These are phyloP conservation scores for Ormia ochracea DNA, from an alignment of 2,888 invertebrate genomes.

Conservation along the genomic window DNA sequence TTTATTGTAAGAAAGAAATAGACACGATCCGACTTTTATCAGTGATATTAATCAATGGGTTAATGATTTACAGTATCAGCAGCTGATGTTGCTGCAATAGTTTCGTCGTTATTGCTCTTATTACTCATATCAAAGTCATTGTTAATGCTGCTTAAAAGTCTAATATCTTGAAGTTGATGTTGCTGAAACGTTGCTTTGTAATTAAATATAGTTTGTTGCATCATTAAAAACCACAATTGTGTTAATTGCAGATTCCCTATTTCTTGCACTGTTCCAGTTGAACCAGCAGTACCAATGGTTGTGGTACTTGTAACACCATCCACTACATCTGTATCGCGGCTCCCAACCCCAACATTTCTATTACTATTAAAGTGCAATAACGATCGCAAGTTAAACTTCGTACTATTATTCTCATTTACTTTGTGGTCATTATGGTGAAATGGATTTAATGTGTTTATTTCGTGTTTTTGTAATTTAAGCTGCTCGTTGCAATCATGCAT, in stretches of 20 bases:
- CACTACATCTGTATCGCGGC: neutral
- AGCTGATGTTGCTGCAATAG: slow-evolving; percentile 61
- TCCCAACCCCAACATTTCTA: neutral
- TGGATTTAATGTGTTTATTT: slow-evolving; percentile 27
- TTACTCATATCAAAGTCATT: neutral
- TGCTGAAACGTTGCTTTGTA: slow-evolving; percentile 61
- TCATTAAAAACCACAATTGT: slow-evolving; percentile 74
- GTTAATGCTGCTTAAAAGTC: neutral
- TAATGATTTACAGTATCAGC: slow-evolving; percentile 35
- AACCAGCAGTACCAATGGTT: slow-evolving; percentile 25
- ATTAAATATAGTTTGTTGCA: slow-evolving; percentile 72
- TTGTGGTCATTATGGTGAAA: slow-evolving; percentile 25
- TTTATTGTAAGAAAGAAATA: neutral
- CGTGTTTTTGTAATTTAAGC: slow-evolving; percentile 43
- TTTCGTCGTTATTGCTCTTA: neutral
- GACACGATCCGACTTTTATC: neutral
- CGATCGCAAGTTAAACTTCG: slow-evolving; percentile 37
- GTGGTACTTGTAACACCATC: slow-evolving; percentile 25
- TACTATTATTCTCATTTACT: slow-evolving; percentile 15
- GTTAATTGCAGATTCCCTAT: slow-evolving; percentile 69
- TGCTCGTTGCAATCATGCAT: slow-evolving; percentile 68
- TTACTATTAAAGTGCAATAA: slow-evolving; percentile 25
- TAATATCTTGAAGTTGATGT: slow-evolving; percentile 54
- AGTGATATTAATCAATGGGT: slow-evolving; percentile 1
- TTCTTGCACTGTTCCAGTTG: slow-evolving; percentile 51